phyloP scores from a whole-genome alignment of 35 echinoderm and acorn worm species.

The Diadema setosum region DNA sequence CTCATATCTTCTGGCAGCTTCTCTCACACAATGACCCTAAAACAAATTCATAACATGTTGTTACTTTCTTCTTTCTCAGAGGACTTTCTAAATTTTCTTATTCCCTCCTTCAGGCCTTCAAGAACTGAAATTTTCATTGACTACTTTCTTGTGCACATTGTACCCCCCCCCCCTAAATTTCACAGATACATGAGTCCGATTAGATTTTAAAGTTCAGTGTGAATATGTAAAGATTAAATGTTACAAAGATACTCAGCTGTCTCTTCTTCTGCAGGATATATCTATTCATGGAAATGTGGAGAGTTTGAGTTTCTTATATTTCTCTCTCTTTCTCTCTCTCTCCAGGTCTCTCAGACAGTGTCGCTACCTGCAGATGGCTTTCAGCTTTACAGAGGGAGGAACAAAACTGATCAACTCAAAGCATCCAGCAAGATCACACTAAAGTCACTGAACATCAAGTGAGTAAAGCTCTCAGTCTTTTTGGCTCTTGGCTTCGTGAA shows the following conservation, averaged over 20 bases:
- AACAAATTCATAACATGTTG: too few species aligned
- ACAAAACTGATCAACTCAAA: slow-evolving; percentile 53
- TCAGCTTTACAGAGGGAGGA: slow-evolving; percentile 49
- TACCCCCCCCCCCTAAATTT: too few species aligned
- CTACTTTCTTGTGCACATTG: too few species aligned
- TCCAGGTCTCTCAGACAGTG: slow-evolving; percentile 76
- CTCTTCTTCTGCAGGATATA: not conserved
- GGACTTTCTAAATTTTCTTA: too few species aligned
- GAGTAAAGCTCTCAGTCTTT: not conserved
- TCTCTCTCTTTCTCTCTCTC: not conserved
- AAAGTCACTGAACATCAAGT: slow-evolving; percentile 56
- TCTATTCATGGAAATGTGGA: not conserved
- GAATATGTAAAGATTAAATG: not conserved
- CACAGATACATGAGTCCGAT: too few species aligned
- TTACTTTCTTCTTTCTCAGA: too few species aligned
- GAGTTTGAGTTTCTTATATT: not conserved
- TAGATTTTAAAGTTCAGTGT: not conserved
- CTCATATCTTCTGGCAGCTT: not conserved
- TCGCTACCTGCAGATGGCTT: slow-evolving; percentile 61
- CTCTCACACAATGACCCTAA: too few species aligned
- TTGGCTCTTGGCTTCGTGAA: too few species aligned
- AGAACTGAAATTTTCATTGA: too few species aligned
- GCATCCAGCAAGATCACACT: slow-evolving; percentile 69
- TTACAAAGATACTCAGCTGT: not conserved
- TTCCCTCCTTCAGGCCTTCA: too few species aligned